Evolutionary conservation across 2,113 vertebrate genomes (phyloP).

Genomic region (Manacus vitellinus): DNA sequence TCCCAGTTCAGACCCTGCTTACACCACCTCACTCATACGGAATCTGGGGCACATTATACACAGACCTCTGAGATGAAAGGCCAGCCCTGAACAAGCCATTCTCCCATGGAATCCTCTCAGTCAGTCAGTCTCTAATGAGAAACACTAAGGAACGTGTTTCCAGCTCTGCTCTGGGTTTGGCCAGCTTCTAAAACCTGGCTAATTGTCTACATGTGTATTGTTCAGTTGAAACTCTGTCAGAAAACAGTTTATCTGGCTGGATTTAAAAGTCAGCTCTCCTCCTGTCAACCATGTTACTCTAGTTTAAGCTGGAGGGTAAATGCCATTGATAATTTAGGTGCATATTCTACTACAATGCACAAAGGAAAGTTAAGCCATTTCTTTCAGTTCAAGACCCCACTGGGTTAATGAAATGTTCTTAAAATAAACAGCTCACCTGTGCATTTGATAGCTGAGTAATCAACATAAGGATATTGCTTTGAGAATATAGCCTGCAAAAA

Average conservation of each 20-base stretch:
- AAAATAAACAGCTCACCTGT: not conserved
- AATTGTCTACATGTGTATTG: conserved; percentile 63
- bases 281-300: not conserved
- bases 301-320: conserved; percentile 1
- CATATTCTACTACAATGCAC: not conserved
- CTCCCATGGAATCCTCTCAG: not conserved
- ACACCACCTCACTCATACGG: not conserved
- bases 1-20: fast-evolving
- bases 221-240: not conserved
- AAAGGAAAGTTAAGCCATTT: not conserved
- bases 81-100: not conserved
- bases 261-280: conserved; percentile 27
- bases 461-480: not conserved
- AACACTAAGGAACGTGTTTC: conserved; percentile 10
- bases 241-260: not conserved
- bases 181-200: not conserved
- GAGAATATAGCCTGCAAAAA: not conserved
- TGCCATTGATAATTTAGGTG: not conserved
- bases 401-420: not conserved
- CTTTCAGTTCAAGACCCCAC: not conserved
- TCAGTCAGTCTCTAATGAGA: conserved; percentile 12
- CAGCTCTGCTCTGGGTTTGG: conserved; percentile 23
- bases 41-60: not conserved
- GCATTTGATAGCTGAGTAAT: not conserved
- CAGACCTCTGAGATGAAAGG: conserved; percentile 42